Base-by-base conservation (phyloP, 2,888 invertebrate species). In the Eurois occulta region DNA sequence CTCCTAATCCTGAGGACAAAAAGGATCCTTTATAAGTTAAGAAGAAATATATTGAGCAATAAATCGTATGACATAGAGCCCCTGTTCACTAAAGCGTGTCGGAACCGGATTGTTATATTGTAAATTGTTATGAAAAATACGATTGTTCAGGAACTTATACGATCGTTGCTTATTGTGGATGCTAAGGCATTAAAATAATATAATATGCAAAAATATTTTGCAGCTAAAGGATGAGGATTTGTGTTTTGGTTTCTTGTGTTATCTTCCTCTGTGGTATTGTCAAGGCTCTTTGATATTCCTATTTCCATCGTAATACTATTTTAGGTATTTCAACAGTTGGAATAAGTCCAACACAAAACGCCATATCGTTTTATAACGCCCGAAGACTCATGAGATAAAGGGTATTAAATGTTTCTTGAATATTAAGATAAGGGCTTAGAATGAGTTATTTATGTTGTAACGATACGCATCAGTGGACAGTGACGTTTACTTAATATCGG, bases 1-100 rank as follows among this genome's bases (percentile, higher is more conserved):
- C 92, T 1, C 91, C 94, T 6, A 92, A 94, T 32, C 91, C 94
- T 28, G 95, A 95, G 46, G 91, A 92, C 1, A 96, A 94, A 76
- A 95, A 95, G 82, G 94, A 96, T 87, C 86, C 90, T 41, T 92
- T 90, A 80, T 84, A 43, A 46, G n/a, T 64, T 84, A 77, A 69
- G 70, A 75, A 58, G 55, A 75, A 35, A 43, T 71, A 66, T 77
- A 78, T 75, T 74, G 64, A 86, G 78, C 81, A 84, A 84, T 87
- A 81, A 77, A 70, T 83, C 18, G 28, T 75, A 65, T 69, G 67
- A 80, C 67, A 77, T 79, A 66, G 55, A 69, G 82, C 64, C 41
- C 32, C 16, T 73, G 77, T 80, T 60, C n/a, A 78, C 67, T 86
- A 78, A 78, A 70, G 72, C 52, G 71, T 43, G 72, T 65, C 65